Evolutionary conservation across 2,797 vertebrate species (phyloP).

Genomic region (Apogon hyalosoma): DNA sequence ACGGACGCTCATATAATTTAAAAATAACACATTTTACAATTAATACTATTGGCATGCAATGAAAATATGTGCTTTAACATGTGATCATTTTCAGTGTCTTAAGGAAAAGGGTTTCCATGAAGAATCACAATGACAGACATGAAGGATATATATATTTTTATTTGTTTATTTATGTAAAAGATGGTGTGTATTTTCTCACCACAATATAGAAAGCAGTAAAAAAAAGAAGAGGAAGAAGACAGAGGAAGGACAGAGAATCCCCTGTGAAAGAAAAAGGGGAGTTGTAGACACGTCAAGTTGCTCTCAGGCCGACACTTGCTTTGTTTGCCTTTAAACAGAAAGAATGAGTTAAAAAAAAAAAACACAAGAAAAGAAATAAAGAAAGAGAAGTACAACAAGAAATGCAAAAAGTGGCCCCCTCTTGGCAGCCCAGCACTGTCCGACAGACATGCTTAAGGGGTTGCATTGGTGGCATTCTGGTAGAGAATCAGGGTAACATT

Average conservation of each 20-base stretch:
- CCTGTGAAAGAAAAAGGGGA: slow-evolving; percentile 24
- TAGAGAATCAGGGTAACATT: slow-evolving; percentile 71
- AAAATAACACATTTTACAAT: slow-evolving; percentile 36
- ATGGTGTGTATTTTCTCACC: not conserved
- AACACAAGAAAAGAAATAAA: slow-evolving; percentile 38
- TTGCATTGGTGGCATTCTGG: slow-evolving; percentile 75
- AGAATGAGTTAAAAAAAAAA: slow-evolving; percentile 28
- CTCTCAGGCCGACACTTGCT: slow-evolving; percentile 48
- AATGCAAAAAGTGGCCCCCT: slow-evolving; percentile 59
- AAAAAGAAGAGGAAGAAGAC: slow-evolving; percentile 13
- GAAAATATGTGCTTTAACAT: too few relatives aligned
- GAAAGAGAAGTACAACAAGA: slow-evolving; percentile 61
- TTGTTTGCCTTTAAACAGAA: slow-evolving; percentile 55
- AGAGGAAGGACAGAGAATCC: slow-evolving; percentile 4
- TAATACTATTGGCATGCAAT: slow-evolving; percentile 46
- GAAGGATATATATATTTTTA: slow-evolving; percentile 6
- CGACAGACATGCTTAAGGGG: slow-evolving; percentile 69
- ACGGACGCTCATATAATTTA: slow-evolving; percentile 56
- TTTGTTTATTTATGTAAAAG: not conserved
- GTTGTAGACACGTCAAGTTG: slow-evolving; percentile 26
- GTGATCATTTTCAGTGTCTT: too few relatives aligned
- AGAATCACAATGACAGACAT: too few relatives aligned
- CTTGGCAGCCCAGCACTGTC: slow-evolving; percentile 56
- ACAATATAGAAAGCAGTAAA: slow-evolving; percentile 11
- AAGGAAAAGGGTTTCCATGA: too few relatives aligned